phyloP scores from a whole-genome alignment of 92 coral and sea anemone species.

The Meandrina meandrites region DNA sequence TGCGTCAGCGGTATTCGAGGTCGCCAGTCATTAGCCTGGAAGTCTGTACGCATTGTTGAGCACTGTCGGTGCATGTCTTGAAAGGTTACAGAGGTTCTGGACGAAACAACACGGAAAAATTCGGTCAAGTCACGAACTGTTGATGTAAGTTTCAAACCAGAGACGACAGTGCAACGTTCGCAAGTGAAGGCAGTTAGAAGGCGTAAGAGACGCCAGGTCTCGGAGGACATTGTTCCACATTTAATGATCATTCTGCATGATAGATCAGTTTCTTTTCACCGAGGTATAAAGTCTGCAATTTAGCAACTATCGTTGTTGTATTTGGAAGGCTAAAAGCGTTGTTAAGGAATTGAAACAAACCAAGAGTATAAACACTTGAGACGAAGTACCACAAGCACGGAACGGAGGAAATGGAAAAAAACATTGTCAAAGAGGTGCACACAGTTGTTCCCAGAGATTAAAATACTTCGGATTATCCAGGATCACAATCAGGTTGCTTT shows the following conservation, averaged over 20 bases:
- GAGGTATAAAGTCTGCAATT: background rate
- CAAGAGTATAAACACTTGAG: background rate
- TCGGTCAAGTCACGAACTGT: background rate
- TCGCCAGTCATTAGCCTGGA: constrained; percentile 6
- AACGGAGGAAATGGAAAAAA: background rate
- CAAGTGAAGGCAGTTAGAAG: background rate
- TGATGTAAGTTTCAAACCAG: background rate
- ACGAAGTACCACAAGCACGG: background rate
- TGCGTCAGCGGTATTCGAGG: constrained; percentile 32
- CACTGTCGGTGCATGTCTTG: background rate
- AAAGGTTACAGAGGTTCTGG: background rate
- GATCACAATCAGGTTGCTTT: constrained; percentile 11
- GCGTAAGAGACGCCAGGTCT: background rate
- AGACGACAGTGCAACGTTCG: background rate
- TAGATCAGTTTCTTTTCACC: background rate
- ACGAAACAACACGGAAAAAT: background rate
- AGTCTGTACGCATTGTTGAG: background rate
- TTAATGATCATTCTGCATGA: background rate
- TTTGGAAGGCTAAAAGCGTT: background rate
- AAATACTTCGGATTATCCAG: constrained; percentile 31
- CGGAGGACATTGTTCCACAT: background rate
- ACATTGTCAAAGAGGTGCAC: background rate
- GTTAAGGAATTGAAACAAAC: background rate
- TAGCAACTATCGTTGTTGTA: background rate
- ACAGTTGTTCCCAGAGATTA: background rate